phyloP scores from a whole-genome alignment of 2,888 invertebrate genomes.

The Plagodis pulveraria region DNA sequence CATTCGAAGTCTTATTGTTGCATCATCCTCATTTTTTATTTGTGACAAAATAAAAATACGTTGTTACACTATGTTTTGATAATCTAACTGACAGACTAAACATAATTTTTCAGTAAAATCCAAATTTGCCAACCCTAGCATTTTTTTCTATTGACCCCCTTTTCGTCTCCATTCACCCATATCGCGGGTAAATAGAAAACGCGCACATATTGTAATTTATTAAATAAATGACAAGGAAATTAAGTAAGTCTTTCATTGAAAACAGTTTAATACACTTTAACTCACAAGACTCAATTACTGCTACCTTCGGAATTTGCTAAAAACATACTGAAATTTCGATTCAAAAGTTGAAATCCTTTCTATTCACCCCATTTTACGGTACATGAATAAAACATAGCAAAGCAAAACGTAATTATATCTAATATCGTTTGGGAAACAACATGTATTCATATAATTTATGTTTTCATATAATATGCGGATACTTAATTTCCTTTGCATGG shows the following conservation, averaged over 20 bases:
- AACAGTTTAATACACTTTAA: neutral
- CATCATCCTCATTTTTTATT: too few relatives aligned
- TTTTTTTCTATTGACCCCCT: neutral
- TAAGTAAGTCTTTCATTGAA: neutral
- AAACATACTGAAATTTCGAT: neutral
- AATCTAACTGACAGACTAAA: too few relatives aligned
- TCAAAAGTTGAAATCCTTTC: neutral
- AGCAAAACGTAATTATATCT: too few relatives aligned
- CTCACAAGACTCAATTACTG: neutral
- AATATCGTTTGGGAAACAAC: too few relatives aligned
- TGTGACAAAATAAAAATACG: too few relatives aligned
- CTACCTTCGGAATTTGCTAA: neutral
- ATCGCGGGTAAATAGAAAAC: neutral
- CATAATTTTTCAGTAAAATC: neutral
- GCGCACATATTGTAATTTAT: neutral
- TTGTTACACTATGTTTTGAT: too few relatives aligned
- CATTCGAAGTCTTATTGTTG: too few relatives aligned
- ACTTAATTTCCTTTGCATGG: too few relatives aligned
- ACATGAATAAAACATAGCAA: too few relatives aligned
- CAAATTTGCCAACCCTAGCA: neutral
- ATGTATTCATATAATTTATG: too few relatives aligned
- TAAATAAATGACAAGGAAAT: neutral
- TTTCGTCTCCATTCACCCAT: neutral
- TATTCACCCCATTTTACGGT: constrained; percentile 1
- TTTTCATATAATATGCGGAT: too few relatives aligned